A percentile compares a stretch with the other conserved stretches of the same genome.
Evolutionary conservation across 2,113 vertebrate species (phyloP).

Genomic region (Podocnemis expansa): DNA sequence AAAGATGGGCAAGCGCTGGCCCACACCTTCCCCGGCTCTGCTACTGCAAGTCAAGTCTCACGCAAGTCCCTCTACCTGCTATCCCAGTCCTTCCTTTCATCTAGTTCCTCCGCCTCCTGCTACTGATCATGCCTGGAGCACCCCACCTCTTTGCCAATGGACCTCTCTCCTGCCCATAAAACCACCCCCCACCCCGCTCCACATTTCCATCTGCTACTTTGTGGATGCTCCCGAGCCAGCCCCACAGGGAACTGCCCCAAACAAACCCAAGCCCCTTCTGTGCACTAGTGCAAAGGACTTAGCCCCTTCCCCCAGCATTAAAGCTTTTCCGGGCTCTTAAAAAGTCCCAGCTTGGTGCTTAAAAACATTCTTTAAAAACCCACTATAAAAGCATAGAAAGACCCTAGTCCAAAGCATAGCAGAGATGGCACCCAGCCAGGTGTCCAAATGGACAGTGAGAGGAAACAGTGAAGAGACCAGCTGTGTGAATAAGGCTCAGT

Average conservation of each 20-base stretch:
- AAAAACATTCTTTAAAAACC: not conserved
- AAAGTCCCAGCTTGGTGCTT: not conserved
- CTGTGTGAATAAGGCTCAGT: not conserved
- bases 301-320: not conserved
- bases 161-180: fast-evolving
- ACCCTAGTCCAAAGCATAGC: not conserved
- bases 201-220: not conserved
- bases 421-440: not conserved
- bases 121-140: not conserved
- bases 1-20: not conserved
- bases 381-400: not conserved
- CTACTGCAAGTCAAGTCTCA: not conserved
- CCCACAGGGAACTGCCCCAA: not conserved
- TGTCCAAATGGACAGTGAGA: not conserved
- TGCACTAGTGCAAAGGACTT: not conserved
- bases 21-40: not conserved
- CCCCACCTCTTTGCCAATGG: not conserved
- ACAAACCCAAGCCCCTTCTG: not conserved
- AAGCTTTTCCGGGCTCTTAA: not conserved
- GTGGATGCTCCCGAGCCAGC: not conserved
- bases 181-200: too few species aligned
- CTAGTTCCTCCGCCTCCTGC: not conserved
- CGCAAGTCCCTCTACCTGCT: not conserved
- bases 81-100: not conserved
- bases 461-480: not conserved